phyloP scores from a whole-genome alignment of 1,140 invertebrate species.

The Ectropis grisescens region DNA sequence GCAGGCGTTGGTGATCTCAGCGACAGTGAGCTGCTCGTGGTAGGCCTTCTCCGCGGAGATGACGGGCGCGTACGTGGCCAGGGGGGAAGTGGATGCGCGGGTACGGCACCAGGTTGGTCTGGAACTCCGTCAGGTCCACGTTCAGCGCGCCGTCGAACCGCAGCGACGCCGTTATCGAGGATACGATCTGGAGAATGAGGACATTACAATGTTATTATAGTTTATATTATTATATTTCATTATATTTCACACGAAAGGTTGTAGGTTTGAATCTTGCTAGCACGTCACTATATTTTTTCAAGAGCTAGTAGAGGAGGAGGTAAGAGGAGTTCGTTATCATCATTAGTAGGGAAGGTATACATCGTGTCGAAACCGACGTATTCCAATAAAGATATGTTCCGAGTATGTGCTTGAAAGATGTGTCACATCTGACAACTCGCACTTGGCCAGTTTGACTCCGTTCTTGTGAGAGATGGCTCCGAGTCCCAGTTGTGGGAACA shows the following conservation, averaged over 20 bases:
- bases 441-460: too few species aligned
- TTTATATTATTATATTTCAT: too few species aligned
- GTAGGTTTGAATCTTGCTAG: neutral
- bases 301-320: neutral
- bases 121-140: conserved; percentile 92
- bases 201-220: too few species aligned
- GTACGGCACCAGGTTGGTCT: conserved; percentile 88
- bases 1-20: conserved; percentile 86
- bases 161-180: conserved; percentile 87
- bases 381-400: too few species aligned
- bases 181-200: conserved; percentile 77
- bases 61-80: conserved; percentile 84
- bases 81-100: conserved; percentile 85
- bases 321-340: neutral
- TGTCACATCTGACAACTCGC: too few species aligned
- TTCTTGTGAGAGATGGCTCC: too few species aligned
- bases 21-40: conserved; percentile 82
- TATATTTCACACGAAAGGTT: neutral
- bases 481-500: too few species aligned
- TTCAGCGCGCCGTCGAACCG: conserved; percentile 91
- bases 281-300: neutral
- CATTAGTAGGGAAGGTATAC: neutral
- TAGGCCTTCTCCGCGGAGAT: conserved; percentile 87
- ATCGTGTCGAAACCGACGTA: neutral
- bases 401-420: too few species aligned